phyloP scores from a whole-genome alignment of 2,113 vertebrate species.

The Corythornis cristatus region DNA sequence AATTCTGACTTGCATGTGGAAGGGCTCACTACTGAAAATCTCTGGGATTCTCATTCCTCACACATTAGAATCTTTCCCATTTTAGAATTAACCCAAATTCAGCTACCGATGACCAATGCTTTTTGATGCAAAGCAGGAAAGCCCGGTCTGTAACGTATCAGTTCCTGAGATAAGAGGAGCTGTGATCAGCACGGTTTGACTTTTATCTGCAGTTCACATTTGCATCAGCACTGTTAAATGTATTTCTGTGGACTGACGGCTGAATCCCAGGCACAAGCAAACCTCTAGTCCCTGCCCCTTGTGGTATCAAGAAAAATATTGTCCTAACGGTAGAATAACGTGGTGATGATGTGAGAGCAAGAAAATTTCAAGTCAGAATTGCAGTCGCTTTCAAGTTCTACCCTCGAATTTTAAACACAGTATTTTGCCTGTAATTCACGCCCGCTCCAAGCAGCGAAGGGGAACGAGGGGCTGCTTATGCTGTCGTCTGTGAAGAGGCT shows the following conservation, averaged over 20 bases:
- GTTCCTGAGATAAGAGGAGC: background rate
- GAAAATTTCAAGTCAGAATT: too few relatives aligned
- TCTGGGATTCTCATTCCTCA: background rate
- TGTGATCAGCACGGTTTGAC: background rate
- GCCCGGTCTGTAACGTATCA: fast-evolving
- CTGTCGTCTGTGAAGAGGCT: background rate
- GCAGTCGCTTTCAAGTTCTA: background rate
- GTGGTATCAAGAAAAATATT: background rate
- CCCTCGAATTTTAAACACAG: background rate
- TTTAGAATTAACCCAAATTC: background rate
- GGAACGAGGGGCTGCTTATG: background rate
- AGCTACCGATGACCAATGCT: background rate
- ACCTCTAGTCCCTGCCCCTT: background rate
- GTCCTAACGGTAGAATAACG: background rate
- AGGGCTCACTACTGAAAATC: background rate
- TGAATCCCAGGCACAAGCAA: background rate
- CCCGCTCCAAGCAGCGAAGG: background rate
- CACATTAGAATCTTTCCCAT: background rate
- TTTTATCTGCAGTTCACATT: background rate
- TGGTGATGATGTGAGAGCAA: background rate
- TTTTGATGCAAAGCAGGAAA: background rate
- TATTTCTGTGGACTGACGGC: background rate
- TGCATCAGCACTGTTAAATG: too few relatives aligned
- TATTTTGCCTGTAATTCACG: background rate
- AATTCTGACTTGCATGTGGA: background rate